Conservation (phyloP, 2,797 vertebrate species). For the Astyanax mexicanus region DNA sequence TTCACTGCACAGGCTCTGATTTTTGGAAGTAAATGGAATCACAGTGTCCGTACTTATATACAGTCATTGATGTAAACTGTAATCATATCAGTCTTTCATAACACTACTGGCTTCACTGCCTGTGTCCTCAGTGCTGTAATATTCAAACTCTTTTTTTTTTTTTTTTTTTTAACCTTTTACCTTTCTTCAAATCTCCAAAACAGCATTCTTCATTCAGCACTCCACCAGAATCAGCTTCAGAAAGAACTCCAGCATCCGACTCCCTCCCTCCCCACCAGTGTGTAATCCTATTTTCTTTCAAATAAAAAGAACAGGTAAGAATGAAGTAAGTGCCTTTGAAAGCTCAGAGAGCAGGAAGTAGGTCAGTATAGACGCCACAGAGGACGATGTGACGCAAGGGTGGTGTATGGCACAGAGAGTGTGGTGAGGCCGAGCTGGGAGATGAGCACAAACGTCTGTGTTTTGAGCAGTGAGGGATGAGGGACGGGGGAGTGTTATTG, state of each 20-base stretch:
- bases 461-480: conserved; percentile 12
- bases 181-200: not conserved
- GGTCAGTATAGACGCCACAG: not conserved
- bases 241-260: conserved; percentile 1
- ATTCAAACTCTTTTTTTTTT: not conserved
- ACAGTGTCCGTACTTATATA: no score
- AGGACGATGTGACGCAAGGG: not conserved
- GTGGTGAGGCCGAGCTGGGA: not conserved
- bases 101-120: no score
- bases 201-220: not conserved
- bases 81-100: no score
- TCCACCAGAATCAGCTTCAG: not conserved
- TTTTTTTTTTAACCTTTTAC: no score
- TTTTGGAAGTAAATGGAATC: no score
- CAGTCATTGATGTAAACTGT: no score
- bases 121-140: not conserved
- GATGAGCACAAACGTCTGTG: not conserved
- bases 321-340: not conserved
- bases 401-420: conserved; percentile 1
- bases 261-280: not conserved
- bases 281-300: not conserved
- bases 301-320: not conserved
- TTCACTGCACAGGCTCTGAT: no score
- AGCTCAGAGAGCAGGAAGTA: not conserved
- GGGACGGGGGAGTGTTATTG: conserved; percentile 78